Evolutionary conservation across 2,888 invertebrate genomes (phyloP).

Genomic region (Microplitis manilae): DNA sequence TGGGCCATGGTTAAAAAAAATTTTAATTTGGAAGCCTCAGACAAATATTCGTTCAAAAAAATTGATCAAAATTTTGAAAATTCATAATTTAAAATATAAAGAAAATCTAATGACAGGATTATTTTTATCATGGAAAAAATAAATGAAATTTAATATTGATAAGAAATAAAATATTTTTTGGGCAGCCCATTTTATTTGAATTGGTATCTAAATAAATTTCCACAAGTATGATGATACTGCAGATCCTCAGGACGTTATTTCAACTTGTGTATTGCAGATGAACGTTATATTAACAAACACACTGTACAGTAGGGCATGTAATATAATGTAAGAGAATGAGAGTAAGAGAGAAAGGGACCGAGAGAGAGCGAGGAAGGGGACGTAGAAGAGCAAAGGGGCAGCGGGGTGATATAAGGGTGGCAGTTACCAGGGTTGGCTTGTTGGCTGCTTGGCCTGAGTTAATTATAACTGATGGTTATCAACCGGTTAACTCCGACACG

Average conservation of each 20-base stretch:
- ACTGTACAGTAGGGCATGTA: conserved; percentile 33
- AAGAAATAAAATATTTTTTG: no score
- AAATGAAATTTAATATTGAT: no score
- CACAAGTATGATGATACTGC: not conserved
- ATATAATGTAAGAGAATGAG: conserved; percentile 25
- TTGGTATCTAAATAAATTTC: no score
- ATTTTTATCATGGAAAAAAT: no score
- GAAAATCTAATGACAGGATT: no score
- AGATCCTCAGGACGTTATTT: not conserved
- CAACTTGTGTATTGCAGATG: not conserved
- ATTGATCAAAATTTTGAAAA: no score
- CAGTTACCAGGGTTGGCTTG: conserved; percentile 67
- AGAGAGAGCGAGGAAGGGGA: conserved; percentile 50
- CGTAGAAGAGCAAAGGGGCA: conserved; percentile 38
- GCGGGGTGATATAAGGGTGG: conserved; percentile 51
- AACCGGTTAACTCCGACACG: conserved; percentile 72
- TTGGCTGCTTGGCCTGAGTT: conserved; percentile 70
- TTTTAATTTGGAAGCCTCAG: no score
- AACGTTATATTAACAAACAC: conserved; percentile 23
- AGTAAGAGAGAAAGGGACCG: not conserved
- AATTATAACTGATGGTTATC: conserved; percentile 72
- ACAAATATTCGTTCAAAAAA: no score
- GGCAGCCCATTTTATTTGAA: no score
- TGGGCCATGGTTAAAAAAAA: no score
- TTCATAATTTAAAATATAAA: no score